phyloP scores from a whole-genome alignment of 2,113 vertebrate genomes.

The Crypturellus undulatus region DNA sequence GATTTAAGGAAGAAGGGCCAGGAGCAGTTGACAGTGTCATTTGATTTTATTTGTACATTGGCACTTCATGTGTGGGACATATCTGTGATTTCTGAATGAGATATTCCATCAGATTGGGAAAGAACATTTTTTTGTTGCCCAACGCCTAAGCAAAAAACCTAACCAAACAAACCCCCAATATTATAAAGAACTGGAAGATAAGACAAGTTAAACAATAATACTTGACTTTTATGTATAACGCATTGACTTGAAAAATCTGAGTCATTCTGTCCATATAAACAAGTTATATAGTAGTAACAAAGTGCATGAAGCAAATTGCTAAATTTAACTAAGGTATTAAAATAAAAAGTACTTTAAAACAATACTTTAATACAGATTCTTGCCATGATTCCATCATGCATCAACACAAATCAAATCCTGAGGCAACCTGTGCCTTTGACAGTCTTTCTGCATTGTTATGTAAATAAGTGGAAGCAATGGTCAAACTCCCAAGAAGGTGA shows the following conservation, averaged over 20 bases:
- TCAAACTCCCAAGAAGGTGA: conserved; percentile 51
- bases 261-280: conserved; percentile 56
- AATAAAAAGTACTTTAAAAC: conserved; percentile 82
- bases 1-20: background rate
- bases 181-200: conserved; percentile 33
- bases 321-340: conserved; percentile 56
- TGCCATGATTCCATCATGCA: conserved; percentile 84
- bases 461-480: conserved; percentile 67
- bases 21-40: conserved; percentile 26
- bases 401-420: conserved; percentile 80
- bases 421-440: conserved; percentile 91
- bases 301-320: conserved; percentile 73
- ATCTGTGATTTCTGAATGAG: background rate
- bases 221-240: conserved; percentile 21
- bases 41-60: conserved; percentile 65
- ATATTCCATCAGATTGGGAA: conserved; percentile 23
- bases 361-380: conserved; percentile 80
- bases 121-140: conserved; percentile 23
- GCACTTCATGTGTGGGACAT: conserved; percentile 18
- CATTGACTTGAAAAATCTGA: conserved; percentile 64
- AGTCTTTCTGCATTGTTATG: conserved; percentile 74
- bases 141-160: conserved; percentile 3
- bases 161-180: background rate
- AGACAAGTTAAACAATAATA: conserved; percentile 3
- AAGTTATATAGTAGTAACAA: conserved; percentile 59